phyloP scores from a whole-genome alignment of 2,113 vertebrate genomes.

The Oryzias curvinotus region DNA sequence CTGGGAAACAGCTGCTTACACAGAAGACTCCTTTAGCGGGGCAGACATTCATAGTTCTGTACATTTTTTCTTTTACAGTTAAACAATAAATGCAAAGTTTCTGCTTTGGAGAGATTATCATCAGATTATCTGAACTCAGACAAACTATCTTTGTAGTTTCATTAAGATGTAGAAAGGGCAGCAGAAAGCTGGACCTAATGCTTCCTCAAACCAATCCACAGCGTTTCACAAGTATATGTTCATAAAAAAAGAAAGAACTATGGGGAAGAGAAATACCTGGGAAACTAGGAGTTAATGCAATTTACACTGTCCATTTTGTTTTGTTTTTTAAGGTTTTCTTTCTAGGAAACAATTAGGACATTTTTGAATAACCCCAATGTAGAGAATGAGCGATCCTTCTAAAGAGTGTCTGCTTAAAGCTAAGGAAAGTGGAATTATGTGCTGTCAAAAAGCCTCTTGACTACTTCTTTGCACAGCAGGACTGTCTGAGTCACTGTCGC shows the following conservation, averaged over 20 bases:
- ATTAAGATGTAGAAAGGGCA: conserved; percentile 18
- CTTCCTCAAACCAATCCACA: conserved; percentile 49
- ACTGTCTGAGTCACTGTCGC: neutral
- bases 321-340: no score
- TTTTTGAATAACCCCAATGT: no score
- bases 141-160: conserved; percentile 46
- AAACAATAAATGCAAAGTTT: conserved; percentile 13
- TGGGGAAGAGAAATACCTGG: neutral
- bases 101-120: no score
- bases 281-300: neutral
- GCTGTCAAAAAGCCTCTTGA: neutral
- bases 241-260: conserved; percentile 1
- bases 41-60: conserved; percentile 9
- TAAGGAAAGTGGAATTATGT: neutral
- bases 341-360: no score
- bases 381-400: no score
- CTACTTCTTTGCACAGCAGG: neutral
- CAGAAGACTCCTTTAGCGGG: conserved; percentile 19
- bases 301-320: no score
- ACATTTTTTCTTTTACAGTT: conserved; percentile 11
- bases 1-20: conserved; percentile 66
- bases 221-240: conserved; percentile 51
- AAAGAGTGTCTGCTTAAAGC: no score
- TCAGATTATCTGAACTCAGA: conserved; percentile 10
- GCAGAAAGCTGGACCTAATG: conserved; percentile 3